Base-by-base conservation (phyloP, 2,797 vertebrate genomes). In the Diceros bicornis region DNA sequence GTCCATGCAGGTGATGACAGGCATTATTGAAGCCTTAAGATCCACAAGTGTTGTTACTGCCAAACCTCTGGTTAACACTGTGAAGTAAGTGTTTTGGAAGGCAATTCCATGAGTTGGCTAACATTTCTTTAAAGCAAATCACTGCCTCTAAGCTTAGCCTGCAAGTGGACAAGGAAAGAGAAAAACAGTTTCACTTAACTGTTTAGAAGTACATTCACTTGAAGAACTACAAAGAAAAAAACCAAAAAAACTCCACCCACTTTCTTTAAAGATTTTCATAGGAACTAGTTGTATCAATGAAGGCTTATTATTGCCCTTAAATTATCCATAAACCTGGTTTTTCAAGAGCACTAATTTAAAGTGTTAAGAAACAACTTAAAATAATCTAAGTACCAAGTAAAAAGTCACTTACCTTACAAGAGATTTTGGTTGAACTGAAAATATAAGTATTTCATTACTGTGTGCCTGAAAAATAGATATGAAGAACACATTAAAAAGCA, bases 71-170 rank as follows among this genome's bases (percentile, higher is more conserved):
- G 89, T 99, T 99, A 86, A 99, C 99, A 96, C 98, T 99, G 98
- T 99, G 99, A 91, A 99, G 99, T 83, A 99, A 98, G 98, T 99
- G 99, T 98, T 99, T 99, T 75, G 99, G 99, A 97, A 99, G 99
- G 98, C 99, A 99, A 96, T 99, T 99, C 99, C 99, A 99, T 71
- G 99, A 99, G 89, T 97, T 98, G 55, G 99, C 99, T 98, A 99
- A 96, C 81, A 98, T 98, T 97, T 99, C 99, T 97, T 99, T 99
- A 98, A 99, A 99, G 98, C 99, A 99, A 50, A 99, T 99, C 37
- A 99, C 98, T 0, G 99, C 98, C 97, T 99, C 99, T 94, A 99
- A 99, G 92, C 99, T 99, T 94, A 99, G 99, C 98, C 99, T 99
- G 95, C 81, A 91, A 96, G 66, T 92, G 69, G 89, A 96, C 37